Conservation (phyloP, 2,888 invertebrate genomes). For the Nemapogon koenigi region DNA sequence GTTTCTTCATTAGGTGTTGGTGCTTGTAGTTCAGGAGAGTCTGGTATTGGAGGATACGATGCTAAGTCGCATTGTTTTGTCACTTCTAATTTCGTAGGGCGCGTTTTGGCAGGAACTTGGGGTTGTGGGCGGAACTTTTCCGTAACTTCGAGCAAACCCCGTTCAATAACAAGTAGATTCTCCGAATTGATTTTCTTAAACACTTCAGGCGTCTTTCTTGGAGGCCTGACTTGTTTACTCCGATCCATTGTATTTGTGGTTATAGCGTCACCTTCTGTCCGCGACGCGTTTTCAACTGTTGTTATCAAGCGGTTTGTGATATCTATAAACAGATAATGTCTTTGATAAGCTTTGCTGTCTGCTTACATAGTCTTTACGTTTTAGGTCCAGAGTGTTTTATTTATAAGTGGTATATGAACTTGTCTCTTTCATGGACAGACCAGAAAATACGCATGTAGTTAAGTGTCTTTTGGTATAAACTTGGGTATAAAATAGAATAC, state of each 20-base stretch:
- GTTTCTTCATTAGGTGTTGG: constrained; percentile 34
- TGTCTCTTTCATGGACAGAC: no score
- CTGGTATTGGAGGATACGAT: constrained; percentile 38
- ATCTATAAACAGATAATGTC: constrained; percentile 39
- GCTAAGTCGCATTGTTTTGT: constrained; percentile 51
- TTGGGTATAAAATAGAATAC: no score
- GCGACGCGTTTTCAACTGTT: constrained; percentile 38
- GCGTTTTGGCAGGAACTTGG: constrained; percentile 30
- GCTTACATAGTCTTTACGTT: no score
- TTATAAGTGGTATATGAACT: no score
- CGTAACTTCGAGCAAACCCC: constrained; percentile 46
- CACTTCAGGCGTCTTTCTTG: constrained; percentile 33
- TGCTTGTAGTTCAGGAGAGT: constrained; percentile 31
- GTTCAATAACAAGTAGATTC: constrained; percentile 42
- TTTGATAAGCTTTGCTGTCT: constrained; percentile 27
- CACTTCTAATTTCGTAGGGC: constrained; percentile 35
- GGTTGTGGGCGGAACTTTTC: constrained; percentile 41
- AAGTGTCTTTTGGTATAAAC: no score
- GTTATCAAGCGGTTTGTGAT: constrained; percentile 26
- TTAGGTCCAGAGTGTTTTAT: no score
- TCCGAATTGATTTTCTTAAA: constrained; percentile 46
- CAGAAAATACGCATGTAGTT: no score
- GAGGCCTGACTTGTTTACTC: constrained; percentile 24
- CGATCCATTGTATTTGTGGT: constrained; percentile 33
- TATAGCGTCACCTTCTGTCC: constrained; percentile 35